These are phyloP conservation scores for Myopa testacea DNA, from an alignment of 2,888 invertebrate species.

Conservation along the genomic window DNA sequence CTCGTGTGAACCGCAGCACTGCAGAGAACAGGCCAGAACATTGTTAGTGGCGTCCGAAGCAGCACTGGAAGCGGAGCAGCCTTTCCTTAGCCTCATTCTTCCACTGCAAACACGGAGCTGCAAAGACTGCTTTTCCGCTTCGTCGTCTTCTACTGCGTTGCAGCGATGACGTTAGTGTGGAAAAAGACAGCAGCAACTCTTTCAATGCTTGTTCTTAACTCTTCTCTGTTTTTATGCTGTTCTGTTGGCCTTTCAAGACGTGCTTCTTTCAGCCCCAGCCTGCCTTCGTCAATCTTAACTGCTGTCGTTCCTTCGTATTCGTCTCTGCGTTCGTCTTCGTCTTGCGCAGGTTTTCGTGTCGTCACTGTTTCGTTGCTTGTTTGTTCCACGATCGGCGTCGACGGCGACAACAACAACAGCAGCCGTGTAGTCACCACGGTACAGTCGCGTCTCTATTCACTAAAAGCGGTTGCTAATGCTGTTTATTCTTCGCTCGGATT, in stretches of 20 bases:
- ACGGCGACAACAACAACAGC: conserved; percentile 38
- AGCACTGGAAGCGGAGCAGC: neutral
- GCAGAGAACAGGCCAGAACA: no score
- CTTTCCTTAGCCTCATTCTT: neutral
- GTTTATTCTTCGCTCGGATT: neutral
- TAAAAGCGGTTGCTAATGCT: conserved; percentile 1
- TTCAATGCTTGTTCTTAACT: neutral
- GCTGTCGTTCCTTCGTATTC: neutral
- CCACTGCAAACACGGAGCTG: neutral
- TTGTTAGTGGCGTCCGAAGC: no score
- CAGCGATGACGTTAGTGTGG: conserved; percentile 16
- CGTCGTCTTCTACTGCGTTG: neutral
- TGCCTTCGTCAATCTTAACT: neutral
- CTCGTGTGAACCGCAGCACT: neutral
- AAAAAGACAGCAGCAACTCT: conserved; percentile 9
- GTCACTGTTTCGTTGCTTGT: conserved; percentile 53
- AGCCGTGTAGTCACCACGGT: conserved; percentile 20
- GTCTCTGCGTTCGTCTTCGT: conserved; percentile 2
- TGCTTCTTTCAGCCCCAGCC: no score
- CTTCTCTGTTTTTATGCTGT: neutral
- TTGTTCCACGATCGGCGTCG: conserved; percentile 43
- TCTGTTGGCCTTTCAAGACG: neutral
- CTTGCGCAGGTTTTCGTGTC: conserved; percentile 46
- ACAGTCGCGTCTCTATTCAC: conserved; percentile 36
- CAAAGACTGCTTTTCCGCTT: neutral